phyloP scores from a whole-genome alignment of 2,797 vertebrate genomes.

The Anomalospiza imberbis region DNA sequence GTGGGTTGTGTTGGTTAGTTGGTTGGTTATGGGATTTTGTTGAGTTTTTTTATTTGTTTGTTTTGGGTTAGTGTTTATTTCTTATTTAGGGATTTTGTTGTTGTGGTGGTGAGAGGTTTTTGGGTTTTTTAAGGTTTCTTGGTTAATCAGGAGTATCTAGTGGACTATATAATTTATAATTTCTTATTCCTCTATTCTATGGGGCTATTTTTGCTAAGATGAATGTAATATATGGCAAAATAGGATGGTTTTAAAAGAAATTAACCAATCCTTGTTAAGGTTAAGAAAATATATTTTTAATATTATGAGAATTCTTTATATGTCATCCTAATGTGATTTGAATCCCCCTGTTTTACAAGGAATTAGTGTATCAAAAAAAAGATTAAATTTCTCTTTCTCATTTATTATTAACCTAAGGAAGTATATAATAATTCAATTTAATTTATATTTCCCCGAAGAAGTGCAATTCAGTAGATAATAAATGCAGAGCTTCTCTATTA shows the following conservation, averaged over 20 bases:
- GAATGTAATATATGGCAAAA: neutral
- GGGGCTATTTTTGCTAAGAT: neutral
- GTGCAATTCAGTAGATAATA: slow-evolving; percentile 27
- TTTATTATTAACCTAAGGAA: slow-evolving; percentile 41
- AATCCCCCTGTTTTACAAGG: slow-evolving; percentile 35
- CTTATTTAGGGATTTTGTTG: neutral
- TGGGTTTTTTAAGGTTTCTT: neutral
- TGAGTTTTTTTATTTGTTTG: neutral
- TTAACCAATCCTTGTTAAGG: neutral
- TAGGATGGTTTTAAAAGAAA: neutral
- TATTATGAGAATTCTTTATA: neutral
- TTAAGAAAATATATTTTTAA: neutral
- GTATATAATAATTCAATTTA: slow-evolving; percentile 47
- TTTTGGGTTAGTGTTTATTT: neutral
- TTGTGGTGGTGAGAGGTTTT: rapidly evolving
- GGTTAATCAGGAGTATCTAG: neutral
- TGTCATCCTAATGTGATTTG: neutral
- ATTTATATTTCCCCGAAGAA: slow-evolving; percentile 51
- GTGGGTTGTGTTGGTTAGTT: neutral
- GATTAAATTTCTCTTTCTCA: slow-evolving; percentile 19
- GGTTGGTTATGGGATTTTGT: neutral
- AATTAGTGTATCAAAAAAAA: slow-evolving; percentile 29
- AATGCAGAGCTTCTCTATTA: neutral
- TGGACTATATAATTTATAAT: neutral
- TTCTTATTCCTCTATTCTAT: neutral